phyloP scores from a whole-genome alignment of 2,797 vertebrate genomes.

The Girardinus metallicus region DNA sequence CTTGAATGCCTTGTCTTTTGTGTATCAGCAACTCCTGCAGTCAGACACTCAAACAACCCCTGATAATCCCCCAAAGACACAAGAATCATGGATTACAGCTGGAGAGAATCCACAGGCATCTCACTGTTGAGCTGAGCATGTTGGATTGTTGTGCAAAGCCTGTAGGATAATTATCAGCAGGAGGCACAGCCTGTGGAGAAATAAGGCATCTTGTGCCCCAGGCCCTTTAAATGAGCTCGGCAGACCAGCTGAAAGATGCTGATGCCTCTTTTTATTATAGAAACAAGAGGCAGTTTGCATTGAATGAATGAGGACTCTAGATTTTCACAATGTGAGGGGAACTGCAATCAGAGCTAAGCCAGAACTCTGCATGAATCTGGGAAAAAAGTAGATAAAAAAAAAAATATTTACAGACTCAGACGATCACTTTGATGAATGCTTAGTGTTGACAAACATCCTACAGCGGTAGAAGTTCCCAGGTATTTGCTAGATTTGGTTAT shows the following conservation, averaged over 20 bases:
- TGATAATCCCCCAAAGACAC: slow-evolving; percentile 59
- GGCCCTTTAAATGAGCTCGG: slow-evolving; percentile 65
- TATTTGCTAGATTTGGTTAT: not conserved
- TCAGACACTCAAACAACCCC: slow-evolving; percentile 34
- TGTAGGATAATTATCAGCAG: slow-evolving; percentile 64
- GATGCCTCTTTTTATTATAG: slow-evolving; percentile 60
- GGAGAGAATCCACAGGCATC: slow-evolving; percentile 58
- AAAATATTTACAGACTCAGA: slow-evolving; percentile 14
- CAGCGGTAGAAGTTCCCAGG: not conserved
- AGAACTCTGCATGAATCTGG: slow-evolving; percentile 14
- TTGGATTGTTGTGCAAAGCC: slow-evolving; percentile 60
- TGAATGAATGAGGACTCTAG: slow-evolving; percentile 41
- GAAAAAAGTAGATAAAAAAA: slow-evolving; percentile 13
- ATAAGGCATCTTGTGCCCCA: slow-evolving; percentile 53
- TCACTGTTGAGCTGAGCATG: slow-evolving; percentile 58
- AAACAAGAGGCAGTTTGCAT: slow-evolving; percentile 51
- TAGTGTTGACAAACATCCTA: not conserved
- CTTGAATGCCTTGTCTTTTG: slow-evolving; percentile 36
- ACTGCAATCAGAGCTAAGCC: slow-evolving; percentile 8
- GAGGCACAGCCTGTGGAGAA: slow-evolving; percentile 59
- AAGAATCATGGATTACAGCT: slow-evolving; percentile 59
- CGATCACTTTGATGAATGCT: not conserved
- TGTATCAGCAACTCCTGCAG: slow-evolving; percentile 37
- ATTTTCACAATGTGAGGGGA: slow-evolving; percentile 38
- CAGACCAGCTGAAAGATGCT: slow-evolving; percentile 66